Base-by-base conservation (phyloP, 1,140 invertebrate genomes). In the Eciton burchellii region DNA sequence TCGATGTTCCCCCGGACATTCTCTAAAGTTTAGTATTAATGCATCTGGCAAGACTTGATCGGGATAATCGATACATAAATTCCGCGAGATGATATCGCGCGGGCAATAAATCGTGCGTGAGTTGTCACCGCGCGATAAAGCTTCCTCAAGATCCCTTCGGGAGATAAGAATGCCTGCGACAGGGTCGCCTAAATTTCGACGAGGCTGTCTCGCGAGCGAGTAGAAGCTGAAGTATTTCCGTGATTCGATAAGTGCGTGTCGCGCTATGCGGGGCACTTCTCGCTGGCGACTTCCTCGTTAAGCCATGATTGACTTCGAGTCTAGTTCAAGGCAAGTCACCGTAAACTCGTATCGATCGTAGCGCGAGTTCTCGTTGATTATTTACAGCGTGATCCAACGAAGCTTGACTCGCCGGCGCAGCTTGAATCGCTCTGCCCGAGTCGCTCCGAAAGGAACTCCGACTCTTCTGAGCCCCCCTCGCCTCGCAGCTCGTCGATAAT, bases 131-230 rank as follows among this genome's bases (percentile, higher is more conserved):
- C 16, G 19, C 45, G 29, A 76, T 45, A 16, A 76, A 76, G 45
- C 65, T 76, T 76, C 41, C 45, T 76, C 59, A 65, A 76, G 59
- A 76, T 76, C 24, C 65, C 60, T 24, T 65, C 47, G 21, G 65
- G 29, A 76, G 35, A 6, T 19, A 19, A 76, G 45, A 47, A 74
- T 24, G 9, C n/a, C 52, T 41, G 60, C 14, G 60, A 76, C 19
- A 35, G 35, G 14, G 4, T 54, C 14, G n/a, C n/a, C 41, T 41
- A n/a, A 76, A 76, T 76, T 76, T 76, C 62, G 65, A 76, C 41
- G 29, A 21, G 8, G 26, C 52, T 65, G 52, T 35, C 26, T 0
- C 49, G 35, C 35, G 6, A 35, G 6, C 35, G 35, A 35, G 35
- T 29, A 59, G 4, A 5, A 12, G 26, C 12, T 11, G 43, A 63